phyloP scores from a whole-genome alignment of 2,113 vertebrate species.

The Datnioides undecimradiatus region DNA sequence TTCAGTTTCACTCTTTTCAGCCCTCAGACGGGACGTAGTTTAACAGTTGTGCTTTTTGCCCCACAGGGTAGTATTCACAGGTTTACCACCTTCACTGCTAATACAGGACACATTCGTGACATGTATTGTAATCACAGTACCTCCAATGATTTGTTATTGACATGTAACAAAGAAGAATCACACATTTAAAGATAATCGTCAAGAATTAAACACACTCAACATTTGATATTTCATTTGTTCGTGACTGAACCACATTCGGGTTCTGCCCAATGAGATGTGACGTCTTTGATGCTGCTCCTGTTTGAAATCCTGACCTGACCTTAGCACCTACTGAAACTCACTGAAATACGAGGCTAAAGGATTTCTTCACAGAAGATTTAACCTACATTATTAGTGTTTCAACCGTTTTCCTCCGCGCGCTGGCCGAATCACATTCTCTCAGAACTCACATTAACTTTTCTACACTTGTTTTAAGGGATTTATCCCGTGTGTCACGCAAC shows the following conservation, averaged over 20 bases:
- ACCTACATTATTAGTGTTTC: slow-evolving; percentile 49
- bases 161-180: neutral
- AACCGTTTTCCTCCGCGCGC: neutral
- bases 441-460: neutral
- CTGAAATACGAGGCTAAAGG: slow-evolving; percentile 27
- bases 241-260: neutral
- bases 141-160: neutral
- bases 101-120: neutral
- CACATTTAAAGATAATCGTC: neutral
- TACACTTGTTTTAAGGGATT: neutral
- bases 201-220: neutral
- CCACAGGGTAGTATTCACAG: neutral
- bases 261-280: no score
- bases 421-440: slow-evolving; percentile 9
- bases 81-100: neutral
- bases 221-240: neutral
- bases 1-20: slow-evolving; percentile 21
- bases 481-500: neutral
- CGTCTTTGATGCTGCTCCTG: neutral
- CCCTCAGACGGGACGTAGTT: no score
- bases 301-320: slow-evolving; percentile 3
- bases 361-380: slow-evolving; percentile 59
- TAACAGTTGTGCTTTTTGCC: neutral
- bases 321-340: neutral
- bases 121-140: neutral